Percentiles rank a stretch among this genome's conserved stretches.
phyloP scores from a whole-genome alignment of 1,140 invertebrate genomes.

The Scaptomyza graminum region DNA sequence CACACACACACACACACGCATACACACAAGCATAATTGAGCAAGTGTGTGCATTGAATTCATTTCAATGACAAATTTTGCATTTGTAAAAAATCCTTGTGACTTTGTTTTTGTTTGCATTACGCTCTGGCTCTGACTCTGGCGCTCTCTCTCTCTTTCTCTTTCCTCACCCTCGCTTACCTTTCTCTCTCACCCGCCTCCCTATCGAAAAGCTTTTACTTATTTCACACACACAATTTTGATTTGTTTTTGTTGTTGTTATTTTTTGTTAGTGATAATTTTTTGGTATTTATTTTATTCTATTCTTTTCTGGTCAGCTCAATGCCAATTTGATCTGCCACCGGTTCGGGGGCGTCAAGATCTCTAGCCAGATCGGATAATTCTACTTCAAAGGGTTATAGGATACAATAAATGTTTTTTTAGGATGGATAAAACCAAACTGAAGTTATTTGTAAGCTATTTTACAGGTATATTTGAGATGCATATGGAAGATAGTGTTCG shows the following conservation, averaged over 20 bases:
- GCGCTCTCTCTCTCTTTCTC: conserved; percentile 28
- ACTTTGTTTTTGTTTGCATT: conserved; percentile 27
- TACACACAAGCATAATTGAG: conserved; percentile 7
- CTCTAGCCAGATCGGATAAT: conserved; percentile 9
- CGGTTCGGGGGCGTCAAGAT: conserved; percentile 32
- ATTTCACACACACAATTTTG: conserved; percentile 57
- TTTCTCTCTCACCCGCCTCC: conserved; percentile 16
- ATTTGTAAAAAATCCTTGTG: conserved; percentile 48
- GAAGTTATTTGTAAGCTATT: conserved; percentile 33
- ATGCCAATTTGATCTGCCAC: conserved; percentile 77
- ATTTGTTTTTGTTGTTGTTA: conserved; percentile 38
- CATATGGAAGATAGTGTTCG: conserved; percentile 5
- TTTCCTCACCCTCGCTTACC: not conserved
- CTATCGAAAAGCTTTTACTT: conserved; percentile 51
- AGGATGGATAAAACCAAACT: not conserved
- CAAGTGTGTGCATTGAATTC: conserved; percentile 50
- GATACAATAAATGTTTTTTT: not conserved
- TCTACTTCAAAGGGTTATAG: not conserved
- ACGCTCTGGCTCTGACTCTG: conserved; percentile 20
- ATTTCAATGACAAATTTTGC: conserved; percentile 72
- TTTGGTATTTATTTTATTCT: conserved; percentile 70
- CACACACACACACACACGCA: conserved; percentile 13
- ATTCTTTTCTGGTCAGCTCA: conserved; percentile 73
- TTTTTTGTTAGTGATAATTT: conserved; percentile 68
- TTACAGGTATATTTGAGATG: not conserved